Percentiles rank a stretch among this genome's conserved stretches.
These are phyloP conservation scores for Eurypyga helias DNA, from an alignment of 2,113 vertebrate species.

Conservation along the genomic window DNA sequence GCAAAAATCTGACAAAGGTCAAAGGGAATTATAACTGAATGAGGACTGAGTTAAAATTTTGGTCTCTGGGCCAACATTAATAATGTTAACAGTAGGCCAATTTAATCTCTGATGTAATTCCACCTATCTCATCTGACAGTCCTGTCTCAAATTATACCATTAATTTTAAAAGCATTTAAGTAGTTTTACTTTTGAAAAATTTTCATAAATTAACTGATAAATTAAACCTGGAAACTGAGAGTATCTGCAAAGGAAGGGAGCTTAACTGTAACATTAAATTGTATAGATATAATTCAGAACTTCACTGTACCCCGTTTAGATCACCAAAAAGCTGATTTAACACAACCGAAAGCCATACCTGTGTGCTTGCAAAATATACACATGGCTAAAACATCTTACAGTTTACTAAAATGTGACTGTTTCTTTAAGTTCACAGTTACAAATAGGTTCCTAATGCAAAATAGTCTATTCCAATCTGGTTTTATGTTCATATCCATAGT, in stretches of 20 bases:
- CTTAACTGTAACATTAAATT: background rate
- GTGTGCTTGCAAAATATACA: background rate
- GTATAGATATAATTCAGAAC: background rate
- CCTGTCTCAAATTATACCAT: background rate
- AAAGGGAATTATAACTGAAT: background rate
- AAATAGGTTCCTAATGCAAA: background rate
- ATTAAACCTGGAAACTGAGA: background rate
- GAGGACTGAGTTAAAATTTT: background rate
- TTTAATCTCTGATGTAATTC: constrained; percentile 15
- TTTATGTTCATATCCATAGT: background rate
- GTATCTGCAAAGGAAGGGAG: background rate
- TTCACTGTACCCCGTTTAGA: background rate
- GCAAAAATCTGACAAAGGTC: background rate
- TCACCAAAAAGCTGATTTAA: background rate
- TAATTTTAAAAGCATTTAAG: background rate
- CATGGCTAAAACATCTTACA: background rate
- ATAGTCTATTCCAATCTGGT: background rate
- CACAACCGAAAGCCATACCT: background rate
- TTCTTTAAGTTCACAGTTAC: background rate
- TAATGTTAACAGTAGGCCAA: background rate
- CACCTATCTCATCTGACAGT: background rate
- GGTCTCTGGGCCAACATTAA: background rate
- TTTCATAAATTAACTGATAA: background rate
- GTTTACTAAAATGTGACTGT: background rate
- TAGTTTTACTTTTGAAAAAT: background rate